A percentile compares a stretch with the other conserved stretches of the same genome.
Evolutionary conservation across 2,113 vertebrate genomes (phyloP).

Genomic region (Chaetodon auriga): DNA sequence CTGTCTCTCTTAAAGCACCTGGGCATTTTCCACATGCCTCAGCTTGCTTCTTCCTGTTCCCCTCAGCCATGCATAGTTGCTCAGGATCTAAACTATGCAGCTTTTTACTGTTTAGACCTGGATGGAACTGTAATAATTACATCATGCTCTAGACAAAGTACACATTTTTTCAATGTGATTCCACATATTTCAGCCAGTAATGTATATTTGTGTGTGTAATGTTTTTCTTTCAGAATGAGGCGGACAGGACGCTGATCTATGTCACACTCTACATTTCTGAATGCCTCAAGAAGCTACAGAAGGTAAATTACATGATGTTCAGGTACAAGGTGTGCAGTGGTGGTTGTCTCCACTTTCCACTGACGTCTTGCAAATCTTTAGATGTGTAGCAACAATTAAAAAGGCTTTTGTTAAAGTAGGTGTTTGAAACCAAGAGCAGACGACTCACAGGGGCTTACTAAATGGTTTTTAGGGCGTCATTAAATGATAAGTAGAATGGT

Average conservation of each 20-base stretch:
- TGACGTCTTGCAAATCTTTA: not conserved
- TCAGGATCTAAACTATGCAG: not conserved
- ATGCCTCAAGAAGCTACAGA: slow-evolving; percentile 97
- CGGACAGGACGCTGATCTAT: slow-evolving; percentile 97
- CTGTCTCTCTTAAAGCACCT: slow-evolving; percentile 1
- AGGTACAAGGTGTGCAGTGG: not conserved
- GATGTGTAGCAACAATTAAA: not conserved
- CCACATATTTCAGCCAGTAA: not conserved
- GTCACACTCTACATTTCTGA: slow-evolving; percentile 98
- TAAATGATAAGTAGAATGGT: not conserved
- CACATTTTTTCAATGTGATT: not conserved
- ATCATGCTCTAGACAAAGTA: not conserved
- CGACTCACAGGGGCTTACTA: not conserved
- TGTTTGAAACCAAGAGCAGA: not conserved
- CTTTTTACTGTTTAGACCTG: not conserved
- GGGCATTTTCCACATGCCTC: slow-evolving; percentile 59
- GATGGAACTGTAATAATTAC: not conserved
- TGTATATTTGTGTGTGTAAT: not conserved
- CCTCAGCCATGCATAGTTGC: slow-evolving; percentile 41
- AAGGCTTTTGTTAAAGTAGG: not conserved
- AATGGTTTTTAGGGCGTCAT: not conserved
- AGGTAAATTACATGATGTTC: slow-evolving; percentile 83
- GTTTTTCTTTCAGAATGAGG: slow-evolving; percentile 90
- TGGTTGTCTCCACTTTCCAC: not conserved
- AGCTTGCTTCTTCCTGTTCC: slow-evolving; percentile 53